Evolutionary conservation across 2,888 invertebrate species (phyloP), one percentile per base, ranked within the genome.

Genomic region (Pachydiplax longipennis): DNA sequence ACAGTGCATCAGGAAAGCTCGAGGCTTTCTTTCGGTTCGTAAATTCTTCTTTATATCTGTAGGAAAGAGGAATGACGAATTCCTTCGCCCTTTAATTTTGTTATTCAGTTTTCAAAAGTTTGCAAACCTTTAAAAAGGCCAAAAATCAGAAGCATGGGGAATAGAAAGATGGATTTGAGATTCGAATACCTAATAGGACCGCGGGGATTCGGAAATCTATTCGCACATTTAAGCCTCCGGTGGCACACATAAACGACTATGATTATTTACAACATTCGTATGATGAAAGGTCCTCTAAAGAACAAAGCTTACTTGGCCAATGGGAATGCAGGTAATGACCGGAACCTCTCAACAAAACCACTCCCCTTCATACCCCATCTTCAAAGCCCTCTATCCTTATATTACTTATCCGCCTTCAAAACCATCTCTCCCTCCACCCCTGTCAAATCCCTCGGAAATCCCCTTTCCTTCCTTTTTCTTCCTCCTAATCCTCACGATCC

Each of bases 401-500:
- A 87, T 87, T 87, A 87, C 87, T 87, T 87, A 65, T 61, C 87
- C 40, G 35, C 87, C 87, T 87, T 61, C 87, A n/a, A 87, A 87
- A 65, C 87, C 87, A 87, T n/a, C 87, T 40, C 58, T 58, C 58
- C 58, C 2, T 5, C n/a, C n/a, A 22, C 22, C 53, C 83, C 83
- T 58, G 83, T 58, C 83, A 83, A 65, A 87, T 87, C 87, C 87
- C 87, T 37, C 61, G 37, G 87, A 87, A 87, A 87, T 87, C 87
- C 65, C 61, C 40, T 37, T 40, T 6, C 22, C 37, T 35, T 35
- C 65, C 35, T 6, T 13, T 22, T 13, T 58, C 58, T 22, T 83
- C 31, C 87, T 87, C 87, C 87, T 87, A 87, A 87, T 87, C 87
- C 87, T 65, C 87, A 61, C 87, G 87, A 87, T 87, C 87, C 87